These are phyloP conservation scores for Coenonympha arcania DNA, from an alignment of 2,888 invertebrate species.

Conservation along the genomic window DNA sequence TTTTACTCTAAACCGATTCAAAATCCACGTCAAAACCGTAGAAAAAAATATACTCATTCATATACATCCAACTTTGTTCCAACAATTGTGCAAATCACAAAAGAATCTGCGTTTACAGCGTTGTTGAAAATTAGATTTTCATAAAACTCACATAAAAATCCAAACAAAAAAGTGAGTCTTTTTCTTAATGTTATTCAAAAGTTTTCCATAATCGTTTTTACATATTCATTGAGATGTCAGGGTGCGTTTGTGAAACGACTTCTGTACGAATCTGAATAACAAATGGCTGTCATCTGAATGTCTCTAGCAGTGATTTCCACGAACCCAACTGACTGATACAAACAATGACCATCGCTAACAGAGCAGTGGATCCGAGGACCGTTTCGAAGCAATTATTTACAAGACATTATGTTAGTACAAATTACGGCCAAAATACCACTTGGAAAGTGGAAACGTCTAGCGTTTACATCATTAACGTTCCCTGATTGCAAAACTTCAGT, in stretches of 20 bases:
- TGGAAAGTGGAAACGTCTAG: not conserved
- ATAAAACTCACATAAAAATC: conserved; percentile 16
- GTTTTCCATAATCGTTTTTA: conserved; percentile 70
- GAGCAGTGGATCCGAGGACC: not conserved
- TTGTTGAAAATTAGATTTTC: conserved; percentile 8
- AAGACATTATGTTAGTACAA: not conserved
- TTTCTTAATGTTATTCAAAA: conserved; percentile 46
- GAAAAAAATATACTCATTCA: not conserved
- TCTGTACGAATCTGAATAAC: conserved; percentile 68
- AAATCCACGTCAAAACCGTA: not conserved
- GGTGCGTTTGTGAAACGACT: conserved; percentile 65
- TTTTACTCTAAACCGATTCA: not conserved
- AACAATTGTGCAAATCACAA: not conserved
- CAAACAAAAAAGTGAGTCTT: conserved; percentile 23
- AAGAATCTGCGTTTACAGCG: conserved; percentile 1
- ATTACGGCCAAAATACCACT: conserved; percentile 1
- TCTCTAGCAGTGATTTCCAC: conserved; percentile 49
- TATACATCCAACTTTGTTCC: not conserved
- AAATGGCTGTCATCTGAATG: conserved; percentile 69
- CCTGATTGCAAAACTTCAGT: conserved; percentile 20
- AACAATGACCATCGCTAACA: conserved; percentile 15
- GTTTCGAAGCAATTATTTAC: not conserved
- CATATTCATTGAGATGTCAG: conserved; percentile 68
- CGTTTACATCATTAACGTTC: conserved; percentile 18
- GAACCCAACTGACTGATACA: conserved; percentile 39